Percentiles rank a stretch among this genome's conserved stretches.
Evolutionary conservation across 2,888 invertebrate genomes (phyloP).

Genomic region (Troides aeacus): DNA sequence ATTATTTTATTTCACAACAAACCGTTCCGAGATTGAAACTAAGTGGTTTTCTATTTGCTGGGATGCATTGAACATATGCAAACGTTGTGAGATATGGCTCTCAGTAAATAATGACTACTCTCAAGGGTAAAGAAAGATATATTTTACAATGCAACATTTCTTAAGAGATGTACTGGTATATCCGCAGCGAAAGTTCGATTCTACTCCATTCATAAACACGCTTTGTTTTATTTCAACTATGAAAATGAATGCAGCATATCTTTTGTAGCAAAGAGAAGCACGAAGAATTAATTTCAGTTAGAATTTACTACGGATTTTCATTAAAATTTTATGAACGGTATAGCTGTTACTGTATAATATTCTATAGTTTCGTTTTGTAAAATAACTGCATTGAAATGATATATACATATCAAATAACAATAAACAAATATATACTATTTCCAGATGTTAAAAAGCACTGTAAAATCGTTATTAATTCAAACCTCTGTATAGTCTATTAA

Average conservation of each 20-base stretch:
- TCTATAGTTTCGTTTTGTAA: too few species aligned
- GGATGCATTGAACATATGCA: constrained; percentile 5
- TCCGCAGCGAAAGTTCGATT: background rate
- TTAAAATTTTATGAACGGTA: background rate
- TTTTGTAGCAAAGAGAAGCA: background rate
- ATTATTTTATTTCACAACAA: constrained; percentile 21
- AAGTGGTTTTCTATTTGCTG: constrained; percentile 17
- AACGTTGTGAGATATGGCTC: constrained; percentile 2
- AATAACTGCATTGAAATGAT: too few species aligned
- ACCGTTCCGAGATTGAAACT: constrained; percentile 5
- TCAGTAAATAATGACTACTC: constrained; percentile 4
- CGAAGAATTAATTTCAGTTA: background rate
- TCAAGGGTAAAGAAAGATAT: constrained; percentile 2
- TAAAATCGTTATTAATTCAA: background rate
- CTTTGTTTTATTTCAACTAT: background rate
- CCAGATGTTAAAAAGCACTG: background rate
- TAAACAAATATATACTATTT: background rate
- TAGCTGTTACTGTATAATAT: background rate
- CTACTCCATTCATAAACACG: background rate
- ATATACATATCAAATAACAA: too few species aligned
- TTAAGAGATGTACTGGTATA: background rate
- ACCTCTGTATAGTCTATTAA: background rate
- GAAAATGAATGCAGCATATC: background rate
- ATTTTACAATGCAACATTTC: background rate
- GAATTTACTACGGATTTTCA: background rate